These are phyloP conservation scores for Drosophila crucigera DNA, from an alignment of 2,888 invertebrate genomes.

Conservation along the genomic window DNA sequence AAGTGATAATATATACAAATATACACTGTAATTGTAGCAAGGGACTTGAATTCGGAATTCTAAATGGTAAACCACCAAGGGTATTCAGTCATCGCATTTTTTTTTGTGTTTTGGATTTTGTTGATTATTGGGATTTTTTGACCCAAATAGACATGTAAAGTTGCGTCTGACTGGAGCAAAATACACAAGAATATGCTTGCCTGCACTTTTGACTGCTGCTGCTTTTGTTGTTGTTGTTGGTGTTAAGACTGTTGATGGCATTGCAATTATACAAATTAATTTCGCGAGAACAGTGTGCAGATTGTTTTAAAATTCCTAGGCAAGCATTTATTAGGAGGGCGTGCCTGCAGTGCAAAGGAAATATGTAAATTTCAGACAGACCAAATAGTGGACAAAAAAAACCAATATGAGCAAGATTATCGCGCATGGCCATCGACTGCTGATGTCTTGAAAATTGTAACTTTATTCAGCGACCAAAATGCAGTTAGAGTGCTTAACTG, in stretches of 20 bases:
- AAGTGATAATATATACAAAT: neutral
- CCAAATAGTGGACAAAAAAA: neutral
- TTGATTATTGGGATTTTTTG: conserved; percentile 20
- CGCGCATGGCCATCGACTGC: conserved; percentile 15
- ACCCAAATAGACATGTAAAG: conserved; percentile 45
- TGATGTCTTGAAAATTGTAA: neutral
- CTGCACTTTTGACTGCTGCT: conserved; percentile 30
- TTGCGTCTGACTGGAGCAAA: conserved; percentile 36
- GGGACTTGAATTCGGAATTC: neutral
- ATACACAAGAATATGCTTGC: conserved; percentile 29
- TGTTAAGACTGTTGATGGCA: conserved; percentile 40
- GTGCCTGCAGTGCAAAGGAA: neutral
- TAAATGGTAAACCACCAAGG: conserved; percentile 2
- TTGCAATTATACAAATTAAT: conserved; percentile 79
- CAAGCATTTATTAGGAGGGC: conserved; percentile 15
- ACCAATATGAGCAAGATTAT: conserved; percentile 3
- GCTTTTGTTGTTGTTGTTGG: neutral
- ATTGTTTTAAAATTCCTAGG: conserved; percentile 45
- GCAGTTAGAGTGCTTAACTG: conserved; percentile 1
- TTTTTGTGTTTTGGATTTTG: neutral
- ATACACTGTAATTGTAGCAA: neutral
- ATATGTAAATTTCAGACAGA: conserved; percentile 3
- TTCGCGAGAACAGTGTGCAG: conserved; percentile 55
- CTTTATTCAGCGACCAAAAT: neutral
- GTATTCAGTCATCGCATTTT: conserved; percentile 11